A percentile compares a stretch with the other conserved stretches of the same genome.
phyloP scores from a whole-genome alignment of 2,888 invertebrate species.

The Sminthurinus aureus region DNA sequence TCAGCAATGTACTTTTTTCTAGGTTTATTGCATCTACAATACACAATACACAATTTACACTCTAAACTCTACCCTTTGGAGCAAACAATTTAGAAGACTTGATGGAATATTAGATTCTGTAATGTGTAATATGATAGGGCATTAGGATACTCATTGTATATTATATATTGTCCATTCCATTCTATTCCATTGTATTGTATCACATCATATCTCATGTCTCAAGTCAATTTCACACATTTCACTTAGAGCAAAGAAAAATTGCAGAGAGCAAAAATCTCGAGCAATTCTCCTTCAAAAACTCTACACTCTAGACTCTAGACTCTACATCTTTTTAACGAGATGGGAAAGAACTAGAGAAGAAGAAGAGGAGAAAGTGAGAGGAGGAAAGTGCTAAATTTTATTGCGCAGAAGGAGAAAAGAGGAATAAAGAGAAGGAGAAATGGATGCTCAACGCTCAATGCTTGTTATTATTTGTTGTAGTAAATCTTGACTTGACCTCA shows the following conservation, averaged over 20 bases:
- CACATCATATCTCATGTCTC: too few relatives aligned
- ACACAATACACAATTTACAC: too few relatives aligned
- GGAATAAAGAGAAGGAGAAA: neutral
- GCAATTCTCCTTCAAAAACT: neutral
- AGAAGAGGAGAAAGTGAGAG: neutral
- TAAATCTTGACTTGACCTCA: conserved; percentile 12
- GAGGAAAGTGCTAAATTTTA: conserved; percentile 21
- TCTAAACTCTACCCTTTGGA: neutral
- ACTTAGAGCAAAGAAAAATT: neutral
- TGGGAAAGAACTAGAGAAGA: neutral
- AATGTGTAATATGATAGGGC: too few relatives aligned
- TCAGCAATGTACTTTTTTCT: too few relatives aligned
- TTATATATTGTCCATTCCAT: too few relatives aligned
- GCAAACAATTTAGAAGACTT: neutral
- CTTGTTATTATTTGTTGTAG: conserved; percentile 20
- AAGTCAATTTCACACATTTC: too few relatives aligned
- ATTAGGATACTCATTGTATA: too few relatives aligned
- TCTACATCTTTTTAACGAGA: conserved; percentile 15
- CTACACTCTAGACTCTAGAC: too few relatives aligned
- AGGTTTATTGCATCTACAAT: too few relatives aligned
- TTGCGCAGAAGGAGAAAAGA: conserved; percentile 20
- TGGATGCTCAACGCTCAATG: neutral
- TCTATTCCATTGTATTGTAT: too few relatives aligned
- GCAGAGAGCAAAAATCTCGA: neutral
- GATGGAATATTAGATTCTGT: neutral